Conservation (phyloP, 2,888 invertebrate species). For the Folsomia candida region DNA sequence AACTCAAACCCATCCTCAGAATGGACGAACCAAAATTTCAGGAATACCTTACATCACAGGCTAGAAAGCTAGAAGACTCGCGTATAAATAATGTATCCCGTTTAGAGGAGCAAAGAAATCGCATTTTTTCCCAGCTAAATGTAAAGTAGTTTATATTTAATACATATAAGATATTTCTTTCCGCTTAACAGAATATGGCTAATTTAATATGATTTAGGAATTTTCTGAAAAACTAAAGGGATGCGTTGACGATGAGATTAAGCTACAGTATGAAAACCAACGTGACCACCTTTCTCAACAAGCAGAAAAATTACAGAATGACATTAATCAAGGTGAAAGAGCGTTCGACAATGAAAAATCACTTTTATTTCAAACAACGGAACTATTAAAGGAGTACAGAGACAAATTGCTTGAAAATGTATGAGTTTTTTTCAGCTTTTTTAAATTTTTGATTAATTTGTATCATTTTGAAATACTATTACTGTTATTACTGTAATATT, state of each 20-base stretch:
- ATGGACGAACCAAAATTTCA: constrained; percentile 44
- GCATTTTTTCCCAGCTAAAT: neutral
- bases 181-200: neutral
- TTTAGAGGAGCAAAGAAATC: neutral
- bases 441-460: neutral
- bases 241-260: constrained; percentile 33
- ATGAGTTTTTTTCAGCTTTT: too few species aligned
- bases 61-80: constrained; percentile 44
- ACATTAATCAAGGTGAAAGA: constrained; percentile 21
- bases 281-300: constrained; percentile 29
- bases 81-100: neutral
- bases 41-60: constrained; percentile 37
- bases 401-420: constrained; percentile 31
- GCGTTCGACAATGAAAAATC: constrained; percentile 37
- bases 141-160: neutral
- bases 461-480: neutral
- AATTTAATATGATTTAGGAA: constrained; percentile 26
- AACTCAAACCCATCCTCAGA: constrained; percentile 35
- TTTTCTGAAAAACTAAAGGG: constrained; percentile 28
- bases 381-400: constrained; percentile 35
- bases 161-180: neutral
- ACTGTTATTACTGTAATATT: neutral
- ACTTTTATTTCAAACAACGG: constrained; percentile 30
- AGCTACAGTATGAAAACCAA: constrained; percentile 29
- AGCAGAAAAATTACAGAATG: constrained; percentile 33